phyloP scores from a whole-genome alignment of 2,797 vertebrate genomes.

The Hypotaenidia okinawae region DNA sequence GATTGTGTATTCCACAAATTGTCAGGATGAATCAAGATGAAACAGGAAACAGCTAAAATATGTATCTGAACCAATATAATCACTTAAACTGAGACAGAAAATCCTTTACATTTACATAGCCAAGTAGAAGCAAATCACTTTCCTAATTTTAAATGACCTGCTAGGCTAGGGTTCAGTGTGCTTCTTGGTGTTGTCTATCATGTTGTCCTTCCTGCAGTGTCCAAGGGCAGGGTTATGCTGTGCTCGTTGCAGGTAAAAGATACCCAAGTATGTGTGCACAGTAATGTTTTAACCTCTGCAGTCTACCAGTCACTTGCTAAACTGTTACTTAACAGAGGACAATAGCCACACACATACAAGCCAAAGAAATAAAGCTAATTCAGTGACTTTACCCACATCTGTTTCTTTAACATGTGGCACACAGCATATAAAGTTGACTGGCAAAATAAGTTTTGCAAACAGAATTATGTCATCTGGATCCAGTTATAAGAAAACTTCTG shows the following conservation, averaged over 20 bases:
- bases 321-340: not conserved
- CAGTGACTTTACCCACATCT: not conserved
- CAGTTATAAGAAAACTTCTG: not conserved
- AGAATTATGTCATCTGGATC: not conserved
- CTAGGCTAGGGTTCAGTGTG: not conserved
- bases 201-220: not conserved
- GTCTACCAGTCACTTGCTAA: not conserved
- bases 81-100: not conserved
- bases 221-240: not conserved
- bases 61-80: not conserved
- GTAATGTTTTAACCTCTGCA: not conserved
- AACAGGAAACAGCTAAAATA: not conserved
- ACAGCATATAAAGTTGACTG: not conserved
- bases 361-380: not conserved
- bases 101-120: not conserved
- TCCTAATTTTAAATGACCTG: not conserved
- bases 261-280: accelerated
- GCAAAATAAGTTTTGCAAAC: not conserved
- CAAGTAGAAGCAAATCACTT: not conserved
- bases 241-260: not conserved
- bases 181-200: not conserved
- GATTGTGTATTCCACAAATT: not conserved
- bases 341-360: not conserved
- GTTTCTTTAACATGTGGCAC: not conserved
- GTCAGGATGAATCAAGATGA: not conserved